Evolutionary conservation across 1,140 invertebrate genomes (phyloP).

Genomic region (Tetraneura akinire): DNA sequence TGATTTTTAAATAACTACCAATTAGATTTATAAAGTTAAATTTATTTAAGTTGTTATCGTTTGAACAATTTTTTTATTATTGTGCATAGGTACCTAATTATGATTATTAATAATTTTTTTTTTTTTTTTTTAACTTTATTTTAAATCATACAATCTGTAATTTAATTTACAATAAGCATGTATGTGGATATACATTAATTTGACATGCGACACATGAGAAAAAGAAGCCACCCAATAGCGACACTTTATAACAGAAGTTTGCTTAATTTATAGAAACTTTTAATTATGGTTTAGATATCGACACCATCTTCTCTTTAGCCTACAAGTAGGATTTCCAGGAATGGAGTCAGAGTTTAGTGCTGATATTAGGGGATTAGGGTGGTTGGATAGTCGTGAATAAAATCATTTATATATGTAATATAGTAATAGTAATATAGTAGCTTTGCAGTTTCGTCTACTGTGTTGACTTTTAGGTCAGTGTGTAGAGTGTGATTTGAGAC

Average conservation of each 20-base stretch:
- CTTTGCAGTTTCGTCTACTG: background rate
- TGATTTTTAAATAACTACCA: too few species aligned
- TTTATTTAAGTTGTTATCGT: too few species aligned
- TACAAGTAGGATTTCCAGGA: background rate
- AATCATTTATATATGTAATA: too few species aligned
- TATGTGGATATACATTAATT: background rate
- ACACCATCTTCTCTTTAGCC: background rate
- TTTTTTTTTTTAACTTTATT: background rate
- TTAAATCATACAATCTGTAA: background rate
- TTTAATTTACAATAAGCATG: too few species aligned
- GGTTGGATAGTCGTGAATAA: background rate
- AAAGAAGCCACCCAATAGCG: background rate
- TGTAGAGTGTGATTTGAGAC: background rate
- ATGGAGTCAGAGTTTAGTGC: background rate
- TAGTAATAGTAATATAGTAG: too few species aligned
- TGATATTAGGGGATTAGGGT: too few species aligned
- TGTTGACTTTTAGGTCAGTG: background rate
- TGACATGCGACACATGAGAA: background rate
- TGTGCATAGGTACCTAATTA: too few species aligned
- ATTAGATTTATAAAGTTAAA: too few species aligned
- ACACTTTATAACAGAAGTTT: background rate
- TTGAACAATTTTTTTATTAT: too few species aligned
- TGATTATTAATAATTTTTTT: too few species aligned
- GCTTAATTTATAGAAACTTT: conserved; percentile 1
- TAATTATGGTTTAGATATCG: background rate